Evolutionary conservation across 1,140 invertebrate genomes (phyloP).

Genomic region (Drosophila burlai): DNA sequence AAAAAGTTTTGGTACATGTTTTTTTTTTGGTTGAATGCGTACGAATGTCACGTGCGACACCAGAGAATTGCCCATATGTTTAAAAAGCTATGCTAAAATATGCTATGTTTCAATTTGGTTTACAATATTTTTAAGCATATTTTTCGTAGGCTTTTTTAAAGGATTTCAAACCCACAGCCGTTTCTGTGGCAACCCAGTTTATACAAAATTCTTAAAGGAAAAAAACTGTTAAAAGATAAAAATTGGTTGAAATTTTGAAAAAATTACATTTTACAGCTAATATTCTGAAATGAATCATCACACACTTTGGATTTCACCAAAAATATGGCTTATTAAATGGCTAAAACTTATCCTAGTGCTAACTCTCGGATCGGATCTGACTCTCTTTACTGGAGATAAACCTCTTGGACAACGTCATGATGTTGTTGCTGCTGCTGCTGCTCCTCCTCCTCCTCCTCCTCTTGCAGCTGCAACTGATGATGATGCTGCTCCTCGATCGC

Average conservation of each 20-base stretch:
- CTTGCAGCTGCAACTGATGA: slow-evolving; percentile 65
- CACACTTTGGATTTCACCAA: slow-evolving; percentile 25
- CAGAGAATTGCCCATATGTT: too few species aligned
- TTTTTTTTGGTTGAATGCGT: too few species aligned
- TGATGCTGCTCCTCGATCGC: slow-evolving; percentile 67
- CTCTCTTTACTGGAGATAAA: slow-evolving; percentile 72
- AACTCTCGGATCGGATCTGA: slow-evolving; percentile 8
- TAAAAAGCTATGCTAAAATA: not conserved
- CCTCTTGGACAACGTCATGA: slow-evolving; percentile 77
- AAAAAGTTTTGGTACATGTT: too few species aligned
- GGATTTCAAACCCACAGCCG: not conserved
- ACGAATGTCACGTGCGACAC: too few species aligned
- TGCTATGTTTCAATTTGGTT: not conserved
- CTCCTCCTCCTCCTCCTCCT: slow-evolving; percentile 45
- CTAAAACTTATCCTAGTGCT: slow-evolving; percentile 52
- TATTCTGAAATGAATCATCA: not conserved
- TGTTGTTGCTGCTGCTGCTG: slow-evolving; percentile 58
- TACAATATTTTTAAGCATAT: not conserved
- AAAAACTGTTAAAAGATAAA: not conserved
- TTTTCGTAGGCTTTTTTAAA: not conserved
- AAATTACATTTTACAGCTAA: slow-evolving; percentile 22
- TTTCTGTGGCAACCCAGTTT: not conserved
- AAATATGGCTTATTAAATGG: slow-evolving; percentile 20
- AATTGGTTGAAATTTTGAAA: not conserved
- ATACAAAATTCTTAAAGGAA: not conserved